A percentile compares a stretch with the other conserved stretches of the same genome.
phyloP scores from a whole-genome alignment of 1,140 invertebrate genomes.

The Drosophila nannoptera region DNA sequence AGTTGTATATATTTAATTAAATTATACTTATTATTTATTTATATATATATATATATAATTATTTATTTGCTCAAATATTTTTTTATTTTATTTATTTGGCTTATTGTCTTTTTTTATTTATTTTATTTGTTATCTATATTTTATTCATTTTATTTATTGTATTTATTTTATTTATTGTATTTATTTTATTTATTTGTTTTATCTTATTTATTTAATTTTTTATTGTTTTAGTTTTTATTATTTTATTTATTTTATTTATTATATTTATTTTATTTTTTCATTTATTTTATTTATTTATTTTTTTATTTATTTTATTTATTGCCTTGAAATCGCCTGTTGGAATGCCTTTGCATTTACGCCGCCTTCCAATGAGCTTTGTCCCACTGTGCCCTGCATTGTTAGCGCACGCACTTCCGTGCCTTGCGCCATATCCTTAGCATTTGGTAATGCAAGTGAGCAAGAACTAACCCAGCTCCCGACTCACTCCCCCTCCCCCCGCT shows the following conservation, averaged over 20 bases:
- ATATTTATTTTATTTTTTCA: no score
- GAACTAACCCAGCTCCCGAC: constrained; percentile 12
- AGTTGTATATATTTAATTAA: no score
- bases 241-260: neutral
- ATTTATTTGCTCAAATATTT: neutral
- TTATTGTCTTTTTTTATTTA: no score
- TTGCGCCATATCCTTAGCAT: constrained; percentile 45
- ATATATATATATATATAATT: no score
- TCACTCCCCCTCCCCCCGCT: constrained; percentile 1
- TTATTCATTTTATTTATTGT: neutral
- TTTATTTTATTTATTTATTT: no score
- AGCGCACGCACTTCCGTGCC: constrained; percentile 53
- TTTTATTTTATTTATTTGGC: no score
- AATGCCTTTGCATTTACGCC: no score
- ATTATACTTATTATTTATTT: no score
- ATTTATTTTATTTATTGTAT: neutral
- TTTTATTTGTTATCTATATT: neutral
- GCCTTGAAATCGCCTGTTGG: no score
- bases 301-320: no score
- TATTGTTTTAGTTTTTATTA: neutral
- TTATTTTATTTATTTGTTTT: no score
- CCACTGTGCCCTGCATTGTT: constrained; percentile 22
- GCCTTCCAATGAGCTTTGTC: neutral
- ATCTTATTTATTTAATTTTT: no score
- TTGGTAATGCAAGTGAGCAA: constrained; percentile 59